Base-by-base conservation (phyloP, 2,113 vertebrate species). In the Synchiropus splendidus region DNA sequence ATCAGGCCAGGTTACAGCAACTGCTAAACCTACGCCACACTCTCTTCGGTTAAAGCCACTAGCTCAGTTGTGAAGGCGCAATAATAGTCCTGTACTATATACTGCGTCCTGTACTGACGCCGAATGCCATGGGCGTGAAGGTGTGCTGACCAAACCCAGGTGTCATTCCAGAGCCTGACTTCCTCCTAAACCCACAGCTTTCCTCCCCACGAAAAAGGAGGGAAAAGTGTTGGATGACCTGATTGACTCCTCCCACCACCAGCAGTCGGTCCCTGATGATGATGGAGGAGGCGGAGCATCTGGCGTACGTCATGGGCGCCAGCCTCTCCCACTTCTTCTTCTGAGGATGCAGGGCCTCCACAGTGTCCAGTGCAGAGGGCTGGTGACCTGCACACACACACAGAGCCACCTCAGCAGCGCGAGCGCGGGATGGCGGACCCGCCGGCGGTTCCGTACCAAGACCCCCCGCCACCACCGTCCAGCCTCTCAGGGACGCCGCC, bases 301-400 rank as follows among this genome's bases (percentile, higher is more conserved):
- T 89, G 0, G 95, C 92, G 0, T 88, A 91, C 41, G 79, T 85
- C 94, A 99, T 94, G 16, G 92, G 74, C 0, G 90, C 87, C 34
- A 97, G 54, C 16, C 15, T 77, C 72, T 98, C 95, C 95, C 95
- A 99, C 51, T 89, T 92, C 68, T 86, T 94, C 72, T 85, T 97
- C 51, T 85, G 86, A 0, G 93, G 91, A 60, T 98, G 89, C 68
- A 94, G 92, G 0, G 90, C 91, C 58, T 99, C 93, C 0, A 86
- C 86, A 0, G 92, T 91, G 70, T 91, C 91, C 82, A 99, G 80
- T 35, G 96, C 87, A 0, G 88, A 89, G 0, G 95, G 94, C 18
- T 98, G 89, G 51, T 99, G 92, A 46, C 95, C 94, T 97, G 58
- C 16, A 33, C n/a, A 13, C 31, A 45, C 21, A 6, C 14, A 31